These are phyloP conservation scores for Aulostomus chinensis DNA, from an alignment of 2,797 vertebrate genomes.

Conservation along the genomic window DNA sequence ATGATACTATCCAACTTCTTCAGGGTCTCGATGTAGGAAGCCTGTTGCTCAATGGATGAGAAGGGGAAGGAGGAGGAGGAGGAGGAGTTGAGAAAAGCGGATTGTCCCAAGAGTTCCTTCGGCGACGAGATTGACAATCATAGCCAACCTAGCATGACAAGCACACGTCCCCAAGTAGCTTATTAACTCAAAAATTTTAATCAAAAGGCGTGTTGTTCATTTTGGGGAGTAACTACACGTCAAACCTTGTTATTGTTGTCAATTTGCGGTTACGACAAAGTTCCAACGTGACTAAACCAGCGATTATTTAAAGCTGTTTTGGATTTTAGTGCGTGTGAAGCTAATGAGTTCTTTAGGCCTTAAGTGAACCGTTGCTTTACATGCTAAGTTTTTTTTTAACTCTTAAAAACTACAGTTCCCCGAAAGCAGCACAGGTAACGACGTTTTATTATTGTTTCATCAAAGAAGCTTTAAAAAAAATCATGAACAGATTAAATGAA, in stretches of 20 bases:
- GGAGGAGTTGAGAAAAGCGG: slow-evolving; percentile 80
- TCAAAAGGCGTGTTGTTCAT: too few relatives aligned
- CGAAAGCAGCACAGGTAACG: too few relatives aligned
- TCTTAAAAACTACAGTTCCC: too few relatives aligned
- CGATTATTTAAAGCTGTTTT: slow-evolving; percentile 1
- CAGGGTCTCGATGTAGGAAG: slow-evolving; percentile 43
- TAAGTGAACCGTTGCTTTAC: slow-evolving; percentile 26
- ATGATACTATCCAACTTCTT: slow-evolving; percentile 22
- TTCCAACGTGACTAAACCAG: neutral
- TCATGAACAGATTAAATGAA: too few relatives aligned
- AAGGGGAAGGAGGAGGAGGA: slow-evolving; percentile 47
- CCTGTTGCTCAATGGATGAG: slow-evolving; percentile 77
- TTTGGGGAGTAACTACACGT: too few relatives aligned
- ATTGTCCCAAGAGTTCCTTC: slow-evolving; percentile 66
- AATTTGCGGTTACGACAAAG: too few relatives aligned
- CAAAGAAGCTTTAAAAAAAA: too few relatives aligned
- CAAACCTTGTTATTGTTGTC: too few relatives aligned
- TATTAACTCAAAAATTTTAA: too few relatives aligned
- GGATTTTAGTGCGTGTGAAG: neutral
- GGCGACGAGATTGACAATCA: slow-evolving; percentile 52
- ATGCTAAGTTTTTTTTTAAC: too few relatives aligned
- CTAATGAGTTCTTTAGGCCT: neutral
- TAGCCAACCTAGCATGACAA: neutral
- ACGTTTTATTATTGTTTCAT: too few relatives aligned
- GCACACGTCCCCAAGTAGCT: too few relatives aligned